A percentile compares a stretch with the other conserved stretches of the same genome.
phyloP scores from a whole-genome alignment of 1,140 invertebrate genomes.

The Colletes latitarsis region DNA sequence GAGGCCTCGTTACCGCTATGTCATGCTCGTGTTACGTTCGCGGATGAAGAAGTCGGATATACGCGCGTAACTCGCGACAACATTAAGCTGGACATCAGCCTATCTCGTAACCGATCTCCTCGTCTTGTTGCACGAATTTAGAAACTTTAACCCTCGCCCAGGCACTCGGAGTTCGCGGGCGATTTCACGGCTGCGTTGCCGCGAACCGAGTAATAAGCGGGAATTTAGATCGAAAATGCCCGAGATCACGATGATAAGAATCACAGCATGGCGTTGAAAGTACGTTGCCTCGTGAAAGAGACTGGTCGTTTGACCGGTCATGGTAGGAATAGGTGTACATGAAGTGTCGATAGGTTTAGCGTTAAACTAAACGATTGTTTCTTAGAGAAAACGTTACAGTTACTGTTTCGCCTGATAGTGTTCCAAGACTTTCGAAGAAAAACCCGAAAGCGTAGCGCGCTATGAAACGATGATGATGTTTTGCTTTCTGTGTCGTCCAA shows the following conservation, averaged over 20 bases:
- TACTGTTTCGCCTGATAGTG: too few species aligned
- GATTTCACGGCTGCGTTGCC: background rate
- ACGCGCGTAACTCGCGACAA: background rate
- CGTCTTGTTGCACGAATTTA: constrained; percentile 4
- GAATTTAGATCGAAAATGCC: background rate
- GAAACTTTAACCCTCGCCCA: too few species aligned
- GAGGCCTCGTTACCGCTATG: constrained; percentile 43
- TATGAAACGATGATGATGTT: background rate
- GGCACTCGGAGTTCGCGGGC: background rate
- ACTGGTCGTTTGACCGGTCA: too few species aligned
- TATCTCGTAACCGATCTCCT: background rate
- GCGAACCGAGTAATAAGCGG: background rate
- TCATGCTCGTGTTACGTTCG: constrained; percentile 40
- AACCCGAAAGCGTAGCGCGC: too few species aligned
- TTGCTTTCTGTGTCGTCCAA: constrained; percentile 15
- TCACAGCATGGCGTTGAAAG: too few species aligned
- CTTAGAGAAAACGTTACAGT: too few species aligned
- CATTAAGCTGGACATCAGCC: background rate
- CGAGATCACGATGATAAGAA: background rate
- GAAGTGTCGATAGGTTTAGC: too few species aligned
- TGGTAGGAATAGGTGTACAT: too few species aligned
- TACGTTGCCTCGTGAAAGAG: too few species aligned
- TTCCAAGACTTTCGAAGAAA: too few species aligned
- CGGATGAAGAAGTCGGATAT: constrained; percentile 51
- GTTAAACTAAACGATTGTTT: too few species aligned